A percentile compares a stretch with the other conserved stretches of the same genome.
These are phyloP conservation scores for Heteropelma amictum DNA, from an alignment of 2,888 invertebrate genomes.

Conservation along the genomic window DNA sequence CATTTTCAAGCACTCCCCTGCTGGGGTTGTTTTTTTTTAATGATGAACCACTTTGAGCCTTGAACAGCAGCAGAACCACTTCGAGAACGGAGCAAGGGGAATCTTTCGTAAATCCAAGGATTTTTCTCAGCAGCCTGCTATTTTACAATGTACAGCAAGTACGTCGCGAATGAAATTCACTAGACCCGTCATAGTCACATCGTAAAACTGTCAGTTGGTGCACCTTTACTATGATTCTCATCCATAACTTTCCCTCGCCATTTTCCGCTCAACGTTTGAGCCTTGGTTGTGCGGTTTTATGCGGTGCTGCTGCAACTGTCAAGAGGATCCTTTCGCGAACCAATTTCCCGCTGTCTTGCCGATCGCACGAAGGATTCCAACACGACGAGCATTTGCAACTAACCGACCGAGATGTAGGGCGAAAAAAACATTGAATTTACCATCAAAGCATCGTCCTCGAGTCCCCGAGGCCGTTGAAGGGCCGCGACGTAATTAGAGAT, in stretches of 20 bases:
- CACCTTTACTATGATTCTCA: neutral
- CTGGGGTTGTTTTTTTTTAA: neutral
- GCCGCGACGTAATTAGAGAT: constrained; percentile 55
- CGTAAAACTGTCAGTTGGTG: constrained; percentile 5
- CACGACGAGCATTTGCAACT: constrained; percentile 68
- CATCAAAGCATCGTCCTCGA: constrained; percentile 55
- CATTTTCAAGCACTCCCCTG: neutral
- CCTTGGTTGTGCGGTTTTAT: constrained; percentile 8
- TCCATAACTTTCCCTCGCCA: neutral
- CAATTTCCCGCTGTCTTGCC: neutral
- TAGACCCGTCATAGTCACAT: neutral
- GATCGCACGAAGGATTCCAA: constrained; percentile 57
- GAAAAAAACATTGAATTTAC: constrained; percentile 55
- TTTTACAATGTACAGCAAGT: too few relatives aligned
- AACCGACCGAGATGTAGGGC: constrained; percentile 27
- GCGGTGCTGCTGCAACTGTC: too few relatives aligned
- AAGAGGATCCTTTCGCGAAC: too few relatives aligned
- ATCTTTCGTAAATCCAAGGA: too few relatives aligned
- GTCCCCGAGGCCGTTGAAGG: constrained; percentile 17
- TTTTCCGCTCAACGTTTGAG: neutral
- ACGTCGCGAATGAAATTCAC: neutral
- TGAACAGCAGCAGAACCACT: too few relatives aligned
- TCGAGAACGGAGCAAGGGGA: too few relatives aligned
- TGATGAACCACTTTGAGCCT: neutral
- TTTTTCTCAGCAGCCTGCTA: too few relatives aligned